Evolutionary conservation across 64 coral and sea anemone species (phyloP), one percentile per base, ranked within the genome.

Genomic region (Pocillopora damicornis): DNA sequence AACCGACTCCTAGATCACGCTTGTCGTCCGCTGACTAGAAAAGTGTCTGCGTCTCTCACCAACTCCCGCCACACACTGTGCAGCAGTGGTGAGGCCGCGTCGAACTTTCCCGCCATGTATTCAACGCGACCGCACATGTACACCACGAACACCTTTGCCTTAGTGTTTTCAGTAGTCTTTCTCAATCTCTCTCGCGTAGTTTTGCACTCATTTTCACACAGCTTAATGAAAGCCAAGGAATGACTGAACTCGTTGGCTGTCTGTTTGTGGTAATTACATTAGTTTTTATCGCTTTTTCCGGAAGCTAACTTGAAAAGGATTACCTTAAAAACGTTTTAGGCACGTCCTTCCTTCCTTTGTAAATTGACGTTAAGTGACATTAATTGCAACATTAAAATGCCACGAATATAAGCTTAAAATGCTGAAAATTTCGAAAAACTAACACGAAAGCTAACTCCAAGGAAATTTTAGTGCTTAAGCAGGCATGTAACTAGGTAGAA

Each of bases 1-100:
- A 84, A 65, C 81, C 63, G 13, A 42, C 35, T 68, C 18, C 7
- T 61, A 80, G 35, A 63, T 61, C 59, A 62, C 63, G 78, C 63
- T 80, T 80, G 78, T 63, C 15, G 78, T 63, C 78, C 78, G 78
- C 78, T 80, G 78, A 80, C 78, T 63, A 51, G 78, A n/a, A n/a
- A 23, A 11, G 20, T 69, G 66, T 80, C 78, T 80, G 64, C 26
- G 10, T 36, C 67, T 37, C 38, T 51, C 66, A 69, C 8, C 67
- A 57, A 79, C 56, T 84, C 63, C 64, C 63, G 64, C 81, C 81
- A 72, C 65, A 84, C 37, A 65, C 64, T 71, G 81, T 57, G 81
- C 36, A 71, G 64, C 42, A 51, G 42, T 51, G 2, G 42, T 51
- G 42, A 51, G 42, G 42, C 65, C 20, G 81, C 16, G 66, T 69